A percentile compares a stretch with the other conserved stretches of the same genome.
Evolutionary conservation across 2,113 vertebrate genomes (phyloP).

Genomic region (Indicator maculatus): DNA sequence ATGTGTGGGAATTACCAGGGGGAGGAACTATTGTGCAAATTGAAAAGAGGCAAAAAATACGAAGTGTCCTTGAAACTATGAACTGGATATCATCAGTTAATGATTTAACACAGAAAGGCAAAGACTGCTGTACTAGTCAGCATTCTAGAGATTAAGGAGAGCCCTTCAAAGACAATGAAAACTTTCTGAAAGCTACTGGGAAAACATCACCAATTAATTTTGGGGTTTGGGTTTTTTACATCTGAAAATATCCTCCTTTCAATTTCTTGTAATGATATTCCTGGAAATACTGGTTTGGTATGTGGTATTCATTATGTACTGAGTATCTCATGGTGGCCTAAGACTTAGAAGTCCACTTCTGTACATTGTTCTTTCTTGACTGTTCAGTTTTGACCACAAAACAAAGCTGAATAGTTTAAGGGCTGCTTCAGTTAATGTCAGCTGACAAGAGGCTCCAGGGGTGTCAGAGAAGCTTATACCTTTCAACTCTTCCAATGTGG

Average conservation of each 20-base stretch:
- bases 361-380: background rate
- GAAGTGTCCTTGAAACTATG: conserved; percentile 11
- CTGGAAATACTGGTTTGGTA: background rate
- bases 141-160: background rate
- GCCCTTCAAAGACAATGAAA: background rate
- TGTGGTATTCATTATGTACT: background rate
- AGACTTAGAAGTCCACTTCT: background rate
- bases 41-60: conserved; percentile 32
- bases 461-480: background rate
- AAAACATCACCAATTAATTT: background rate
- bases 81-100: conserved; percentile 16
- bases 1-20: conserved; percentile 21
- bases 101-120: background rate
- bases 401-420: background rate
- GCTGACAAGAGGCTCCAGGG: background rate
- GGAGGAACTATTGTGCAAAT: conserved; percentile 28
- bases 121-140: background rate
- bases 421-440: background rate
- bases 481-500: background rate
- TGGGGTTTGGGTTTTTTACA: background rate
- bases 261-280: background rate
- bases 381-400: background rate
- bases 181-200: background rate
- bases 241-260: background rate
- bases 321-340: background rate